Base-by-base conservation (phyloP, 2,888 invertebrate genomes). In the Lasiommata megera region DNA sequence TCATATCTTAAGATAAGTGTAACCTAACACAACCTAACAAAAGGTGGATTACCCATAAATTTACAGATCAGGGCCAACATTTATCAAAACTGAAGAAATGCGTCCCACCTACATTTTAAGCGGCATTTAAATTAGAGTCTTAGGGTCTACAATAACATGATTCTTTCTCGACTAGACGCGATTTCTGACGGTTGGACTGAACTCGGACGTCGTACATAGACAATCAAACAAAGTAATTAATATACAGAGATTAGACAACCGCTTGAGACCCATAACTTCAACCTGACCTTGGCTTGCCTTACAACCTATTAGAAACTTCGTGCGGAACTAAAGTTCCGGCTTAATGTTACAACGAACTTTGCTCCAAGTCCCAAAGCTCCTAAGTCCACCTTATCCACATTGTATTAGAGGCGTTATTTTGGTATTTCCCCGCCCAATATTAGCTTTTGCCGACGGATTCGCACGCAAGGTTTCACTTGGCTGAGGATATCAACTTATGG, bases 221-320 rank as follows among this genome's bases (percentile, higher is more conserved):
- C n/a, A n/a, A n/a, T n/a, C n/a, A n/a, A n/a, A n/a, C n/a, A n/a
- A n/a, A n/a, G 34, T 50, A 51, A 56, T 56, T 40, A 56, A 43
- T 5, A 28, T 23, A 37, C 50, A 12, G 41, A 48, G 59, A 40
- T 47, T n/a, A 46, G 34, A 55, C 47, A 59, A 55, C 55, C 34
- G 34, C 59, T 47, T 31, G 52, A 59, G 55, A 52, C 55, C 51
- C 46, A 44, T 54, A 55, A 52, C 55, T 56, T 37, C 38, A 46
- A 29, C 29, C 47, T 58, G 61, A 61, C 54, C 58, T 58, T 61
- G 58, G 55, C 46, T 52, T 43, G 47, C 40, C 50, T 51, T 54
- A 47, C 51, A 61, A 55, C 52, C 54, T 52, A 58, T 58, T 58
- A 58, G 52, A 52, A 61, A 58, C 52, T 61, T 58, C 29, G 48